Percentiles rank a stretch among this genome's conserved stretches.
Conservation (phyloP, 2,888 invertebrate species). For the Acrocera orbiculus region DNA sequence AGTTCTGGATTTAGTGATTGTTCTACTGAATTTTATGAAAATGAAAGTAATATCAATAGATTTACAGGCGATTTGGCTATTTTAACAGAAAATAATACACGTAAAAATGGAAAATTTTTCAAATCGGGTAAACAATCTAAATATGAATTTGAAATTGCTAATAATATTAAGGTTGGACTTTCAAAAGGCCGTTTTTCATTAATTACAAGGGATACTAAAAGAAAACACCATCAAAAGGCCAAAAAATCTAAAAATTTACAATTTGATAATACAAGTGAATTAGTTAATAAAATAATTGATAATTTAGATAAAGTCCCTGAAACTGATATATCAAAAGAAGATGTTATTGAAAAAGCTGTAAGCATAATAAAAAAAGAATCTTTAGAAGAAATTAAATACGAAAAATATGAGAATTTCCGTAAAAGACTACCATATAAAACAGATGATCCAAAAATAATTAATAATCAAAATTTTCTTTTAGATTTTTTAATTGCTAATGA, state of each 20-base stretch:
- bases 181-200: no score
- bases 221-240: no score
- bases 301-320: background rate
- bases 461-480: slow-evolving; percentile 23
- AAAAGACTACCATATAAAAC: slow-evolving; percentile 25
- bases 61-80: no score
- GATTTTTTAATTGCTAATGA: slow-evolving; percentile 27
- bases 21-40: no score
- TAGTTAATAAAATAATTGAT: background rate
- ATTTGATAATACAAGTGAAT: slow-evolving; percentile 3
- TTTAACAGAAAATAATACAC: no score
- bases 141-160: no score
- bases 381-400: slow-evolving; percentile 10
- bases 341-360: background rate
- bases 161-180: no score
- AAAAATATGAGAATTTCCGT: slow-evolving; percentile 18
- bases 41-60: no score
- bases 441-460: slow-evolving; percentile 20
- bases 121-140: no score
- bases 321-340: background rate
- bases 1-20: no score
- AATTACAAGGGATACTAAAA: no score
- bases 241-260: slow-evolving; percentile 1
- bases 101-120: no score
- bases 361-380: background rate